phyloP scores from a whole-genome alignment of 2,888 invertebrate species.

The Amphimallon solstitiale region DNA sequence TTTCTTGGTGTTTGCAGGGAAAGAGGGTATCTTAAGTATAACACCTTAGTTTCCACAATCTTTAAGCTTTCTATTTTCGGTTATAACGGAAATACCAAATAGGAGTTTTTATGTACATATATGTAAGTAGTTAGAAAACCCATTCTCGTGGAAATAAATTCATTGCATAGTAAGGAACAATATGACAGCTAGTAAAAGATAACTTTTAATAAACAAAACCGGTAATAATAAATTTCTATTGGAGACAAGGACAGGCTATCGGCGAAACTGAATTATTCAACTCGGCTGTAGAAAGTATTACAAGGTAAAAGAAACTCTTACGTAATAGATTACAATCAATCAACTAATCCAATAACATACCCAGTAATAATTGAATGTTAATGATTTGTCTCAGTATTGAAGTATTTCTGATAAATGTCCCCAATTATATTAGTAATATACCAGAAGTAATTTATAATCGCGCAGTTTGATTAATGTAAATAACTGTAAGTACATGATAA shows the following conservation, averaged over 20 bases:
- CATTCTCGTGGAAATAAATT: neutral
- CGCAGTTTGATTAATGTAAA: neutral
- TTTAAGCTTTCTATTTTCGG: constrained; percentile 8
- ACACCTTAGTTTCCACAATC: constrained; percentile 5
- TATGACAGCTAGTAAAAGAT: constrained; percentile 20
- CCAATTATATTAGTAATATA: constrained; percentile 1
- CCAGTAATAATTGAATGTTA: constrained; percentile 20
- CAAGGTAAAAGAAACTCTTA: constrained; percentile 34
- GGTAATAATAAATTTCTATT: constrained; percentile 27
- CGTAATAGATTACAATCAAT: constrained; percentile 26
- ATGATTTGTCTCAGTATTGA: neutral
- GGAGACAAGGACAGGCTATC: constrained; percentile 24
- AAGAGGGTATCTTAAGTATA: constrained; percentile 2
- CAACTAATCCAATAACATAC: constrained; percentile 21
- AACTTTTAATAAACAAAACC: constrained; percentile 10
- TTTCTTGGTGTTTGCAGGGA: neutral
- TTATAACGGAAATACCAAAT: neutral
- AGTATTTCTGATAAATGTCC: neutral
- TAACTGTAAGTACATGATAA: neutral
- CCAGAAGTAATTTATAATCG: neutral
- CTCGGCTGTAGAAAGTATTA: constrained; percentile 26
- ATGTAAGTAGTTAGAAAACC: neutral
- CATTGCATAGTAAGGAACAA: constrained; percentile 1
- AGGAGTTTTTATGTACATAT: neutral
- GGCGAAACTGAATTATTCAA: constrained; percentile 25